Evolutionary conservation across 2,888 invertebrate species (phyloP).

Genomic region (Nasonia oneida): DNA sequence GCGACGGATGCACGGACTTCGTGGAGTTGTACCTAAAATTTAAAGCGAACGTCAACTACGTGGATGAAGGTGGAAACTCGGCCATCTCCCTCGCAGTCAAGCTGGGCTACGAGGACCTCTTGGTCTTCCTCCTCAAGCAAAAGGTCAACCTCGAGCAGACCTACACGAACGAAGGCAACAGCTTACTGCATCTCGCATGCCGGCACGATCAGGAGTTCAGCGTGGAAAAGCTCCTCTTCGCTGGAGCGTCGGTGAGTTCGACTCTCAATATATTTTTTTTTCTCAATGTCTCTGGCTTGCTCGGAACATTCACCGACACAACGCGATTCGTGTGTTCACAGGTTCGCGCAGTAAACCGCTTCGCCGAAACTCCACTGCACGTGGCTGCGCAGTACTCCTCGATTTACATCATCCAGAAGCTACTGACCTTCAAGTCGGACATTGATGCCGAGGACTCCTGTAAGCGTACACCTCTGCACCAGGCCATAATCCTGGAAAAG

Average conservation of each 20-base stretch:
- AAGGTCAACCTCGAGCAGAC: not conserved
- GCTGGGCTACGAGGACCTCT: not conserved
- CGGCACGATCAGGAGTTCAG: not conserved
- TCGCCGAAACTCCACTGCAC: not conserved
- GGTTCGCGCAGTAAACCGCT: not conserved
- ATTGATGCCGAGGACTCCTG: not conserved
- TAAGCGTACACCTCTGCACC: not conserved
- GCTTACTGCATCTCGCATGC: not conserved
- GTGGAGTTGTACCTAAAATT: not conserved
- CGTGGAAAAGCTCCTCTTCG: not conserved
- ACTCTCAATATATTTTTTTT: too few relatives aligned
- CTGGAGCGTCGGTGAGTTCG: not conserved
- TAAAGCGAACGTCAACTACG: not conserved
- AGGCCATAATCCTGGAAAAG: not conserved
- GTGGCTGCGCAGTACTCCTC: not conserved
- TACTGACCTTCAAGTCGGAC: not conserved
- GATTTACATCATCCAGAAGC: not conserved
- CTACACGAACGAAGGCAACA: not conserved
- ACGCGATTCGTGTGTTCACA: not conserved
- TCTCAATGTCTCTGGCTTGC: too few relatives aligned
- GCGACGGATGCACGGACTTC: too few relatives aligned
- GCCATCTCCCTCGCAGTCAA: not conserved
- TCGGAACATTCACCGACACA: too few relatives aligned
- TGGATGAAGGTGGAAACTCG: not conserved
- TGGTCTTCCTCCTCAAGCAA: not conserved